A percentile compares a stretch with the other conserved stretches of the same genome.
phyloP scores from a whole-genome alignment of 2,113 vertebrate species.

The Cyprinus carpio region DNA sequence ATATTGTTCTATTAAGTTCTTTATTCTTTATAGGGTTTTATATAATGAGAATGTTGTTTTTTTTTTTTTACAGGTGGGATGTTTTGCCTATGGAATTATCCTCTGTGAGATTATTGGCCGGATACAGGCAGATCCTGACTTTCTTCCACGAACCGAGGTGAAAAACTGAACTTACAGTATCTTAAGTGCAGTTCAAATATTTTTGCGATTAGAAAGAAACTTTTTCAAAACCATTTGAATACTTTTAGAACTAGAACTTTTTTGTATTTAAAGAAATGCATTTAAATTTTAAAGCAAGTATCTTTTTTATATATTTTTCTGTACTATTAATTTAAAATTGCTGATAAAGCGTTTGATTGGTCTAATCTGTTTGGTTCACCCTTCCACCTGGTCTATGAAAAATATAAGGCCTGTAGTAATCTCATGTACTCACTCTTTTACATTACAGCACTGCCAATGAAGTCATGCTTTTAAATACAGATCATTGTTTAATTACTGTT shows the following conservation, averaged over 20 bases:
- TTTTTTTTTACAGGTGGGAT: slow-evolving; percentile 71
- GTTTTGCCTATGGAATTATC: slow-evolving; percentile 94
- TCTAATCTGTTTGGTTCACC: background rate
- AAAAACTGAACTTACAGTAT: background rate
- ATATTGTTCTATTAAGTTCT: too few species aligned
- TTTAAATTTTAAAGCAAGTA: too few species aligned
- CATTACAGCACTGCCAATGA: background rate
- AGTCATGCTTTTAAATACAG: background rate
- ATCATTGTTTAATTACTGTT: background rate
- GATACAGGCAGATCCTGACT: slow-evolving; percentile 91
- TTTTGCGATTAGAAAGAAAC: too few species aligned
- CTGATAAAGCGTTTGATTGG: too few species aligned
- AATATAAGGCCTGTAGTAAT: background rate
- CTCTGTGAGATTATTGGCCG: slow-evolving; percentile 93
- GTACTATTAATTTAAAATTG: too few species aligned
- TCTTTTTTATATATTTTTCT: too few species aligned
- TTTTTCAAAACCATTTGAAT: too few species aligned
- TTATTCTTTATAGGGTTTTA: background rate
- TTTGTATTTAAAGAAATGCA: too few species aligned
- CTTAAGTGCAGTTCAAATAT: background rate
- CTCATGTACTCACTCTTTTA: background rate
- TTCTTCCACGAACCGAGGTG: slow-evolving; percentile 92
- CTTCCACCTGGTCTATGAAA: background rate
- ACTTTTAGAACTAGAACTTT: too few species aligned
- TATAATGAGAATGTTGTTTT: too few species aligned